These are phyloP conservation scores for Sebastes miniatus DNA, from an alignment of 2,797 vertebrate genomes.

Conservation along the genomic window DNA sequence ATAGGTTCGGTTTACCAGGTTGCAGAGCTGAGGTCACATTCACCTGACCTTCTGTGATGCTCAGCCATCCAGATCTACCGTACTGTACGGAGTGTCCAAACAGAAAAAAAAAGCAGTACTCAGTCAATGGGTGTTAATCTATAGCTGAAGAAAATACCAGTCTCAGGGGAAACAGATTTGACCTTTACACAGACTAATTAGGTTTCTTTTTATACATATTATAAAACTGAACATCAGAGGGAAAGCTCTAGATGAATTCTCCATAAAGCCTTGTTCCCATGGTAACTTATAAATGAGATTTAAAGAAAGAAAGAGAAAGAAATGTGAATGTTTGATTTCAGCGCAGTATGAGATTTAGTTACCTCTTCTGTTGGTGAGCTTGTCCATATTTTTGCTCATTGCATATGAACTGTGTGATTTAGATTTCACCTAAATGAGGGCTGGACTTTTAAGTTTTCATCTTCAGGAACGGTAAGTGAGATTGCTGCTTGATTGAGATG, in stretches of 20 bases:
- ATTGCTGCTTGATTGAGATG: neutral
- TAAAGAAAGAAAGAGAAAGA: neutral
- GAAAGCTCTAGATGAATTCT: neutral
- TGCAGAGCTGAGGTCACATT: constrained; percentile 61
- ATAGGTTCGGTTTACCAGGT: constrained; percentile 32
- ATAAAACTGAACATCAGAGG: neutral
- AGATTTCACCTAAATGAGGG: neutral
- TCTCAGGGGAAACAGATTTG: constrained; percentile 14
- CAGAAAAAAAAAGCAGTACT: neutral
- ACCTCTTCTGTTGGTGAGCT: neutral
- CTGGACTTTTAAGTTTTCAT: constrained; percentile 12
- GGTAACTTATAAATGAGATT: constrained; percentile 20
- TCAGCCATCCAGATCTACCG: constrained; percentile 9
- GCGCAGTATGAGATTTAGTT: neutral
- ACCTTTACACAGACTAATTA: constrained; percentile 15
- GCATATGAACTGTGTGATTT: neutral
- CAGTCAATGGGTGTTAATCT: neutral
- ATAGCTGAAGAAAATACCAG: neutral
- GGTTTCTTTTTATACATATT: neutral
- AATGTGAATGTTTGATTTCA: constrained; percentile 7
- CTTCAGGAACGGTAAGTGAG: constrained; percentile 31
- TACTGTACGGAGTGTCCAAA: neutral
- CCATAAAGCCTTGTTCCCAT: constrained; percentile 47
- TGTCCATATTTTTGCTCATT: neutral
- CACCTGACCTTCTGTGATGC: constrained; percentile 42